Base-by-base conservation (phyloP, 2,797 vertebrate genomes). In the Myripristis murdjan region DNA sequence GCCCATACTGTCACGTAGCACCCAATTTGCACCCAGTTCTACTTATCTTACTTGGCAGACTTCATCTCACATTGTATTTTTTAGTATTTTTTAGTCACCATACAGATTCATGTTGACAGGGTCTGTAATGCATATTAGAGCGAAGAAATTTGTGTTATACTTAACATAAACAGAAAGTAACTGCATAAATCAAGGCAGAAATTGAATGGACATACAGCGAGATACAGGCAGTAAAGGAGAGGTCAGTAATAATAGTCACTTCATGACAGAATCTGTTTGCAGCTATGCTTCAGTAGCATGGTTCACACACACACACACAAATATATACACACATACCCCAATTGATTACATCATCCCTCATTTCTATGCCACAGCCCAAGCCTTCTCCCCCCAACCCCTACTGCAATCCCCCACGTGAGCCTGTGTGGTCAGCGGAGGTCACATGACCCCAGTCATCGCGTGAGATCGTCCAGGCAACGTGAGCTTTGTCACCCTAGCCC, bases 381-480 rank as follows among this genome's bases (percentile, higher is more conserved):
- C 54, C 23, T 52, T 10, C 20, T 6, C 10, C 59, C 64, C 85
- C 62, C 54, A 68, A 89, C 83, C 8, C 61, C 56, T 89, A 58
- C 35, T 57, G 15, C 83, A 70, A 16, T 23, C 51, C 41, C 52
- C 53, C 31, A 63, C 14, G 23, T 75, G 66, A 85, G 65, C 84
- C 66, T 73, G 71, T 59, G 47, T 65, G 58, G 77, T 74, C 83
- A 77, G 75, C 63, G 65, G 39, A 6, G 52, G 77, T 88, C 90
- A 91, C 81, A 72, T 88, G 91, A 91, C 81, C 63, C 53, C 57
- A 28, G 57, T 37, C 63, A 77, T 87, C 65, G 70, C 53, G 78
- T 89, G 87, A 90, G 84, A 77, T 86, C 43, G 56, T 60, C 79
- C 64, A 4, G 43, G 76, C 86, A 90, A 90, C 64, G 83, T 91